Percentiles rank a stretch among this genome's conserved stretches.
Conservation (phyloP, 2,797 vertebrate species). For the Sebastes flavidus region DNA sequence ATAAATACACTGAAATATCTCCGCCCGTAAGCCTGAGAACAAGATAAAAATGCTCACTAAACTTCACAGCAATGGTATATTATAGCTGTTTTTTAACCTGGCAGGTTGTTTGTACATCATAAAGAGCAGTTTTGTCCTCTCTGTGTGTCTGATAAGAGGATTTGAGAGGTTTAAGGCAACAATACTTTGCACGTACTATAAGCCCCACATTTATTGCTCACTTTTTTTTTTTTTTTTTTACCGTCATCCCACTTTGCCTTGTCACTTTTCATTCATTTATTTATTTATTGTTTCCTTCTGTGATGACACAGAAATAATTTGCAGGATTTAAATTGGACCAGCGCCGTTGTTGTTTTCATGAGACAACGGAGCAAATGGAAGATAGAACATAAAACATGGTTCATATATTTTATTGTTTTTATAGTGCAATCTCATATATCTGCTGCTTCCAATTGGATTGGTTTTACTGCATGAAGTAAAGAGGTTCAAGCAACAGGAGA, state of each 20-base stretch:
- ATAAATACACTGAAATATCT: constrained; percentile 16
- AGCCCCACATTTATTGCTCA: constrained; percentile 38
- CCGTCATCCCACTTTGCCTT: constrained; percentile 21
- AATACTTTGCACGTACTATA: constrained; percentile 42
- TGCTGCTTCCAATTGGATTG: neutral
- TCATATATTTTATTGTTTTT: neutral
- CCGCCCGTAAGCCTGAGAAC: constrained; percentile 2
- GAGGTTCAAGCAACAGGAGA: neutral
- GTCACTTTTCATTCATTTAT: neutral
- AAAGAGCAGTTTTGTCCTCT: constrained; percentile 48
- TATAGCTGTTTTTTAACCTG: constrained; percentile 15
- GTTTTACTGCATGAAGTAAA: neutral
- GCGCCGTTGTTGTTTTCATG: neutral
- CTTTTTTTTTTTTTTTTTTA: constrained; percentile 6
- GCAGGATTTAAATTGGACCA: neutral
- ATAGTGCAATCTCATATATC: neutral
- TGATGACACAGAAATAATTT: neutral
- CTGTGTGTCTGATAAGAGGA: constrained; percentile 67
- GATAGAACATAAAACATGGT: neutral
- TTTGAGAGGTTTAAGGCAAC: constrained; percentile 54
- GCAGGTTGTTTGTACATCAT: constrained; percentile 41
- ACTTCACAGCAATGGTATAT: constrained; percentile 18
- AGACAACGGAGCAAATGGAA: neutral
- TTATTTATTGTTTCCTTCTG: neutral
- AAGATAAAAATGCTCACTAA: constrained; percentile 26